Evolutionary conservation across 2,113 vertebrate species (phyloP).

Genomic region (Proterorhinus semilunaris): DNA sequence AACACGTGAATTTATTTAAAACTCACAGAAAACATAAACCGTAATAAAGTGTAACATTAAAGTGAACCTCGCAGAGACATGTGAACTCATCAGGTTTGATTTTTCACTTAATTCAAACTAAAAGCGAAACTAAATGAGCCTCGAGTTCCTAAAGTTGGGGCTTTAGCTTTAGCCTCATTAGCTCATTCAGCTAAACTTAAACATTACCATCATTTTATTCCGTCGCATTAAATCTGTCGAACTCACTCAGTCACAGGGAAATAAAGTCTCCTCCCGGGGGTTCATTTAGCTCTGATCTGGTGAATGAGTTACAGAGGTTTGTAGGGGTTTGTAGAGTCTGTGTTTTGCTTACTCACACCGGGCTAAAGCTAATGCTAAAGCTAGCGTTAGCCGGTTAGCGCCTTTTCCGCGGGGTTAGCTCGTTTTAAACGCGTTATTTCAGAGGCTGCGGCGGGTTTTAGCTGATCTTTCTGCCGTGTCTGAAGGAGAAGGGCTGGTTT

Average conservation of each 20-base stretch:
- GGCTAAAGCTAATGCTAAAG: slow-evolving; percentile 18
- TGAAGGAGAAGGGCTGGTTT: neutral
- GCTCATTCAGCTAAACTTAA: neutral
- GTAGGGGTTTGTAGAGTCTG: neutral
- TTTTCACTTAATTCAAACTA: too few relatives aligned
- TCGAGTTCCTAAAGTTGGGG: neutral
- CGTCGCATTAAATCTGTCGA: neutral
- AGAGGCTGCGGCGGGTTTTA: neutral
- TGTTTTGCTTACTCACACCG: slow-evolving; percentile 76
- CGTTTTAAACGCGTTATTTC: neutral
- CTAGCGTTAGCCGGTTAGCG: neutral
- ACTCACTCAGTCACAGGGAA: too few relatives aligned
- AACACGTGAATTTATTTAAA: too few relatives aligned
- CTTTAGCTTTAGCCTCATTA: neutral
- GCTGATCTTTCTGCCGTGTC: neutral
- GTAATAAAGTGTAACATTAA: too few relatives aligned
- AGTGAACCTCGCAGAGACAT: too few relatives aligned
- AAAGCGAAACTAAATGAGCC: too few relatives aligned
- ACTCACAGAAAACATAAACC: too few relatives aligned
- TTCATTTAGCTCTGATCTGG: neutral
- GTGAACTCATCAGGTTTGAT: too few relatives aligned
- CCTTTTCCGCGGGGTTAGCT: neutral
- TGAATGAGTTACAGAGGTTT: too few relatives aligned
- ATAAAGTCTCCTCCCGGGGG: neutral
- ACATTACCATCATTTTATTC: neutral